Evolutionary conservation across 2,113 vertebrate genomes (phyloP).

Genomic region (Cephalophus harveyi): DNA sequence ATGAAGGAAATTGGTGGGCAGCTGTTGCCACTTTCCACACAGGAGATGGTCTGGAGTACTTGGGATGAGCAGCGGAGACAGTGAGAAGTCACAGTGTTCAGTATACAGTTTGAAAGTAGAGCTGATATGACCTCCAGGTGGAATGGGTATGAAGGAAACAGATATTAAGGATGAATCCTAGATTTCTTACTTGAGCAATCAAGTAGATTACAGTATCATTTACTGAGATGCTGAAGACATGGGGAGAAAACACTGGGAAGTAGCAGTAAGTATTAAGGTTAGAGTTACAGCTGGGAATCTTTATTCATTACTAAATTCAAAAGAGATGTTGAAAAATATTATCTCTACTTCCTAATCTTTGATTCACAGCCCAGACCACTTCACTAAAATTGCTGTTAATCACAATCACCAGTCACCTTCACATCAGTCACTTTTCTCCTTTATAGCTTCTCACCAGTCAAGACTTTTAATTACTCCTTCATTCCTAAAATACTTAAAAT

Average conservation of each 20-base stretch:
- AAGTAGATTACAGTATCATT: background rate
- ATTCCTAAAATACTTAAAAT: background rate
- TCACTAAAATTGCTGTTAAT: background rate
- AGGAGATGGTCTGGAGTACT: background rate
- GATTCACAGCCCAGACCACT: no score
- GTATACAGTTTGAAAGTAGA: background rate
- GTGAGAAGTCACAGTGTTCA: background rate
- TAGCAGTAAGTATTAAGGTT: background rate
- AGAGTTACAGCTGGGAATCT: background rate
- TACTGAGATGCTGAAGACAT: background rate
- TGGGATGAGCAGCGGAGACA: background rate
- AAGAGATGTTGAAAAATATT: background rate
- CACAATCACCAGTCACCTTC: background rate
- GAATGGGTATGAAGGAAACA: background rate
- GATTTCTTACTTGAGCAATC: background rate
- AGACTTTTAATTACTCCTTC: background rate
- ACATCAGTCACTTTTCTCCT: background rate
- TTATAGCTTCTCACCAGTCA: background rate
- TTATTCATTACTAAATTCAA: background rate
- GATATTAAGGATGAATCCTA: background rate
- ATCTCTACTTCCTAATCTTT: background rate
- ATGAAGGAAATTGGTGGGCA: background rate
- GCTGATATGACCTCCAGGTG: background rate
- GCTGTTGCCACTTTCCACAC: no score
- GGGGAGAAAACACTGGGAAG: background rate